Evolutionary conservation across 2,113 vertebrate species (phyloP).

Genomic region (Rhineura floridana): DNA sequence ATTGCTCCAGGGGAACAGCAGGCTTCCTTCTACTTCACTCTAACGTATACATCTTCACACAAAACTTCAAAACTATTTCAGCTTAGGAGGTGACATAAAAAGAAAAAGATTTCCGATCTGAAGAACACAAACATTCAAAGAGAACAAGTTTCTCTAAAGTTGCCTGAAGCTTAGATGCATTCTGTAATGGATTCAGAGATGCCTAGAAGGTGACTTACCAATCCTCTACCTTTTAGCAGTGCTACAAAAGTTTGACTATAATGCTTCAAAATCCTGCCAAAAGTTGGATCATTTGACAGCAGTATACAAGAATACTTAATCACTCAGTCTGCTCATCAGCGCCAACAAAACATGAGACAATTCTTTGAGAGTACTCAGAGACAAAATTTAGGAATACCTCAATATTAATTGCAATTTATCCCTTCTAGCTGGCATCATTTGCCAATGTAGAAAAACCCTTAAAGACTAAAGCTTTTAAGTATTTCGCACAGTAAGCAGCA

Average conservation of each 20-base stretch:
- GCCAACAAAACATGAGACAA: constrained; percentile 47
- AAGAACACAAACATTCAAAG: constrained; percentile 70
- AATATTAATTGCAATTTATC: neutral
- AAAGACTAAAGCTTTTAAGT: neutral
- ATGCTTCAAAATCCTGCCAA: neutral
- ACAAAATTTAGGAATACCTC: constrained; percentile 24
- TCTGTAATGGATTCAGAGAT: constrained; percentile 41
- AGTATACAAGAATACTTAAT: neutral
- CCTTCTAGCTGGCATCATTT: neutral
- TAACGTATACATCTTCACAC: constrained; percentile 51
- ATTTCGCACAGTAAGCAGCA: neutral
- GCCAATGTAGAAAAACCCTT: neutral
- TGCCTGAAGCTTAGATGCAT: constrained; percentile 16
- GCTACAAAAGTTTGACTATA: neutral
- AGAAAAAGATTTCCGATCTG: constrained; percentile 70
- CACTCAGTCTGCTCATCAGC: neutral
- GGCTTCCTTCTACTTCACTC: constrained; percentile 71
- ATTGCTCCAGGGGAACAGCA: constrained; percentile 57
- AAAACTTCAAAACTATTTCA: constrained; percentile 69
- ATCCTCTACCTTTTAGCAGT: no score
- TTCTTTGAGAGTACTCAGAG: constrained; percentile 53
- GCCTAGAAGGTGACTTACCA: neutral
- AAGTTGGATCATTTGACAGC: neutral
- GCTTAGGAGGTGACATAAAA: constrained; percentile 63
- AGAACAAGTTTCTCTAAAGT: constrained; percentile 47